These are phyloP conservation scores for Drosophila novamexicana DNA, from an alignment of 1,140 invertebrate species.

Conservation along the genomic window DNA sequence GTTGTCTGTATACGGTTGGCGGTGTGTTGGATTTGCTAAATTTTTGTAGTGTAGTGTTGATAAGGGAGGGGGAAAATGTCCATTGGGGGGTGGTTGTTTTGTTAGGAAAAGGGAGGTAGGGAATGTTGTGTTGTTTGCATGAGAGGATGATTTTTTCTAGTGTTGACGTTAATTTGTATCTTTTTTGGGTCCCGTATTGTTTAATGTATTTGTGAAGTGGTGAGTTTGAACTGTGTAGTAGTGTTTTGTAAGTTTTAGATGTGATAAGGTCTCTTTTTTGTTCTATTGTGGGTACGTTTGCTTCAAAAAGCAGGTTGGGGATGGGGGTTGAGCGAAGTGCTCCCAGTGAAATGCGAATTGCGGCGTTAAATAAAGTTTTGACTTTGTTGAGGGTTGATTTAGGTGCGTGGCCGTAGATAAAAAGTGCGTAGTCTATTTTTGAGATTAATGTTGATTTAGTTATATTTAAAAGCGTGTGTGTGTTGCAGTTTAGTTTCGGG, in stretches of 20 bases:
- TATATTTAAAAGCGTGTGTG: no score
- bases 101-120: no score
- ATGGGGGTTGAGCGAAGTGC: constrained; percentile 15
- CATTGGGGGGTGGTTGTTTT: no score
- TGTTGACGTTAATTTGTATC: neutral
- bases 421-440: no score
- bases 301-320: constrained; percentile 6
- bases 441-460: neutral
- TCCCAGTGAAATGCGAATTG: neutral
- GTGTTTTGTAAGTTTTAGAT: constrained; percentile 4
- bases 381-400: neutral
- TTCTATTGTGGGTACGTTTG: constrained; percentile 20
- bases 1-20: no score
- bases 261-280: constrained; percentile 8
- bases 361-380: constrained; percentile 6
- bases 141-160: no score
- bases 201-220: constrained; percentile 8
- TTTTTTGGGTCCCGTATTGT: neutral
- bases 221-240: constrained; percentile 7
- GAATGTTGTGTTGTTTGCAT: no score
- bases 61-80: no score
- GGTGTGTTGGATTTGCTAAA: no score
- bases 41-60: no score
- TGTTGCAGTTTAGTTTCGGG: no score
- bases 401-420: no score